phyloP scores from a whole-genome alignment of 2,113 vertebrate genomes.

The Podarcis raffonei region DNA sequence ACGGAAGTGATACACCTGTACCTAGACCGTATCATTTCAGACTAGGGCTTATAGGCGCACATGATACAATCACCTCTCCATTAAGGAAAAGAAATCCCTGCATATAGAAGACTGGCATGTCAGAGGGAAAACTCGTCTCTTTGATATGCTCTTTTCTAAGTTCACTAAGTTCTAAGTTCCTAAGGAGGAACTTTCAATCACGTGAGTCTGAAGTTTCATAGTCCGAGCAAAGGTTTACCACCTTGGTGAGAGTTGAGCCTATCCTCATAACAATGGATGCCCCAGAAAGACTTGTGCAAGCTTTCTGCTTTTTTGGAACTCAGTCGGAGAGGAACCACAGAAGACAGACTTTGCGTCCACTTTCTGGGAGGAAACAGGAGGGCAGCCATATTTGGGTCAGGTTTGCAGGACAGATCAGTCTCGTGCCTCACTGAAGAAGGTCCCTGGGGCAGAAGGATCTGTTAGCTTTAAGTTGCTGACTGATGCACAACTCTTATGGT shows the following conservation, averaged over 20 bases:
- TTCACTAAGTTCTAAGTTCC: not conserved
- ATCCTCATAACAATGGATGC: constrained; percentile 18
- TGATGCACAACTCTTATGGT: constrained; percentile 66
- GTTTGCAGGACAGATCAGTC: constrained; percentile 33
- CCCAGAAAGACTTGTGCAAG: constrained; percentile 5
- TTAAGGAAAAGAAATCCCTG: not conserved
- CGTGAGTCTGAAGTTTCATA: not conserved
- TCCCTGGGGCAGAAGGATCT: constrained; percentile 51
- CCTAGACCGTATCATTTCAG: not conserved
- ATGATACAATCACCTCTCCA: not conserved
- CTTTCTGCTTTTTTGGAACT: constrained; percentile 42
- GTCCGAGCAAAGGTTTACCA: not conserved
- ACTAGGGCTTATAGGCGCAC: not conserved
- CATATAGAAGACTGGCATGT: not conserved
- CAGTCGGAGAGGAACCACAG: constrained; percentile 7
- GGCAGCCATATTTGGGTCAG: not conserved
- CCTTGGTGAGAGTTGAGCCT: not conserved
- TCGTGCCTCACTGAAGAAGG: constrained; percentile 47
- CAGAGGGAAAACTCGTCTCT: not conserved
- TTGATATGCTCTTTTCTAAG: not conserved
- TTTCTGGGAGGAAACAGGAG: constrained; percentile 17
- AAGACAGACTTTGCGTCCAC: constrained; percentile 20
- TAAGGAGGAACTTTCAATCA: not conserved
- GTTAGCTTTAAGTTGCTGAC: constrained; percentile 68
- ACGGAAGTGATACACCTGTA: not conserved